These are phyloP conservation scores for Cybosia mesomella DNA, from an alignment of 2,888 invertebrate species.

Conservation along the genomic window DNA sequence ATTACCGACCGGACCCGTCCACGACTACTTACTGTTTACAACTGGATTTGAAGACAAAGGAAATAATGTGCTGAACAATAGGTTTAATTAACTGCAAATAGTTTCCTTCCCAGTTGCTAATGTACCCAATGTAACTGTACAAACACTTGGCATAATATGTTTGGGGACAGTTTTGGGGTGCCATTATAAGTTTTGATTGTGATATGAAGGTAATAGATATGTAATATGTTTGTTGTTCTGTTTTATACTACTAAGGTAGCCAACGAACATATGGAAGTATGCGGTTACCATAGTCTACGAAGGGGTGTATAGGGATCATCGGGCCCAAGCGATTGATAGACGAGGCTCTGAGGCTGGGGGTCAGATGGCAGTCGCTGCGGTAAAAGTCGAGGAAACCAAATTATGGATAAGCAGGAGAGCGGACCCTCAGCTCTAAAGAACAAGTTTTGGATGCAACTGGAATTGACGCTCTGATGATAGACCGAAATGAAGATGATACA, in stretches of 20 bases:
- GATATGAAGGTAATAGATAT: not conserved
- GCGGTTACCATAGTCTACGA: not conserved
- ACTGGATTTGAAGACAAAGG: conserved; percentile 80
- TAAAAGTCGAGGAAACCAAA: no score
- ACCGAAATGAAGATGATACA: no score
- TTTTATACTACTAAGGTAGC: not conserved
- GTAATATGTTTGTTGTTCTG: not conserved
- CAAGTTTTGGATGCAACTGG: no score
- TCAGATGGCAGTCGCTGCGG: no score
- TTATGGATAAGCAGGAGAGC: no score
- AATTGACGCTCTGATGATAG: no score
- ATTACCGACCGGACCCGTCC: conserved; percentile 79
- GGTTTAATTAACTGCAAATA: conserved; percentile 71
- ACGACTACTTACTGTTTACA: conserved; percentile 81
- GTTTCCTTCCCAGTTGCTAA: conserved; percentile 47
- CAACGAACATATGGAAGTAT: not conserved
- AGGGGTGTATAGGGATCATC: not conserved
- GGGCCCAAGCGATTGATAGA: no score
- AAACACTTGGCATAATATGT: conserved; percentile 32
- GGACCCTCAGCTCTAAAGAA: no score
- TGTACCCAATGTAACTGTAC: conserved; percentile 30
- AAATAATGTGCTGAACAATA: conserved; percentile 75
- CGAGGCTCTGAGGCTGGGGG: no score
- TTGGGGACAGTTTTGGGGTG: conserved; percentile 25
- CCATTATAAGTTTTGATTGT: conserved; percentile 20